Base-by-base conservation (phyloP, 2,888 invertebrate genomes). In the Trichogramma evanescens region DNA sequence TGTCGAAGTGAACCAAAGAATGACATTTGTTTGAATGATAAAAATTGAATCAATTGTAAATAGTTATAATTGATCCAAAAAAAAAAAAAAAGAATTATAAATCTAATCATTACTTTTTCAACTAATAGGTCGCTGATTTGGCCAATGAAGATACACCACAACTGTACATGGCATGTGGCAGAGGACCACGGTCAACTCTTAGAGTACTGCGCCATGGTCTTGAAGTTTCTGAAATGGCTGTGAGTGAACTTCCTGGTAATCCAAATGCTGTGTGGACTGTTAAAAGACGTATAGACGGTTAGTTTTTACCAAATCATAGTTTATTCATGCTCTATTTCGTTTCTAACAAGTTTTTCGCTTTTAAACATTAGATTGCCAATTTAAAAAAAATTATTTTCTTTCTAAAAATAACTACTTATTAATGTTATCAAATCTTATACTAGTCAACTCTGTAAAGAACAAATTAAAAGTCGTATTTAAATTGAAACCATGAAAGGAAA, bases 241-340 rank as follows among this genome's bases (percentile, higher is more conserved):
- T 99, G 3, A 97, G 97, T 39, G 99, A 99, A 79, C 81, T 99
- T 68, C 99, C 99, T n/a, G 98, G 98, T 74, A 98, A 95, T 74
- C 99, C 99, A 3, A 99, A 97, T 81, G 98, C 98, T 71, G 99
- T 99, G 2, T 99, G 99, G 99, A 99, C 99, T 42, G 99, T 99
- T 26, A 93, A 95, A 76, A 86, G 91, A 72, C 88, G 95, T 77
- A 87, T 92, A 75, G 98, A 99, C 82, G 99, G 97, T 97, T 81
- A 89, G 89, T 83, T 68, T 38, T 56, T 54, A 26, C 7, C 9
- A 45, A 13, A 52, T 13, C n/a, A 26, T 26, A 26, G 26, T 26
- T 26, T 26, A 26, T 26, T 26, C 26, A 26, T 26, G 26, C 9
- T 54, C 26, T 38, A 9, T 40, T 8, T 8, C 1, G 40, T 41